phyloP scores from a whole-genome alignment of 2,888 invertebrate species.

The Scaeva pyrastri region DNA sequence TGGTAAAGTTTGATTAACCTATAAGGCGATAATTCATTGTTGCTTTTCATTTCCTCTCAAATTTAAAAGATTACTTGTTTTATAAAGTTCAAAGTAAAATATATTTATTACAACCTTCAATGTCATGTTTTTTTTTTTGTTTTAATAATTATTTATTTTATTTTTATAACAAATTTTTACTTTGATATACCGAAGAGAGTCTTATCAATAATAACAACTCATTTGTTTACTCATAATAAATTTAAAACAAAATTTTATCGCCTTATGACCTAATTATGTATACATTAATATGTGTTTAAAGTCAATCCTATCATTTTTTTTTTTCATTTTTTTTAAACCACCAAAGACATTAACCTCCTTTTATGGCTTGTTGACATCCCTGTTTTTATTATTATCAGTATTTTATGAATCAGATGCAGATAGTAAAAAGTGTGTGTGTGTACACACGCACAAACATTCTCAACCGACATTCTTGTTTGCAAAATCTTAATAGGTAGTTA shows the following conservation, averaged over 20 bases:
- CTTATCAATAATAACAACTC: not conserved
- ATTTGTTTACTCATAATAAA: constrained; percentile 8
- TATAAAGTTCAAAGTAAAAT: not conserved
- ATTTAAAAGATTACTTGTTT: no score
- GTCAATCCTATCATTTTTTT: not conserved
- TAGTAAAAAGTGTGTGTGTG: no score
- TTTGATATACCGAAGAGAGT: not conserved
- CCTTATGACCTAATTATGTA: constrained; percentile 16
- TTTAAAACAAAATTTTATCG: not conserved
- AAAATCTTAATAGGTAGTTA: not conserved
- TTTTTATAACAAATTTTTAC: not conserved
- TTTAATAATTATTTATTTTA: not conserved
- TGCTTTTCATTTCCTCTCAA: no score
- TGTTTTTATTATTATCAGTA: not conserved
- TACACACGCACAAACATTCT: not conserved
- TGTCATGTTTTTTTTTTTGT: not conserved
- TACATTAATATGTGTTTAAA: not conserved
- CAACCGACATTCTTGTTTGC: constrained; percentile 3
- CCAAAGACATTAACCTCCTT: constrained; percentile 28
- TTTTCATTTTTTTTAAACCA: not conserved
- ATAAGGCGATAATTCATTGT: no score
- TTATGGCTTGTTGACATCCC: constrained; percentile 13
- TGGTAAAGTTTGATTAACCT: no score
- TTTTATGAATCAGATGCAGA: not conserved
- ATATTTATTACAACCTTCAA: not conserved